Evolutionary conservation across 2,113 vertebrate genomes (phyloP).

Genomic region (Megaceryle torquata): DNA sequence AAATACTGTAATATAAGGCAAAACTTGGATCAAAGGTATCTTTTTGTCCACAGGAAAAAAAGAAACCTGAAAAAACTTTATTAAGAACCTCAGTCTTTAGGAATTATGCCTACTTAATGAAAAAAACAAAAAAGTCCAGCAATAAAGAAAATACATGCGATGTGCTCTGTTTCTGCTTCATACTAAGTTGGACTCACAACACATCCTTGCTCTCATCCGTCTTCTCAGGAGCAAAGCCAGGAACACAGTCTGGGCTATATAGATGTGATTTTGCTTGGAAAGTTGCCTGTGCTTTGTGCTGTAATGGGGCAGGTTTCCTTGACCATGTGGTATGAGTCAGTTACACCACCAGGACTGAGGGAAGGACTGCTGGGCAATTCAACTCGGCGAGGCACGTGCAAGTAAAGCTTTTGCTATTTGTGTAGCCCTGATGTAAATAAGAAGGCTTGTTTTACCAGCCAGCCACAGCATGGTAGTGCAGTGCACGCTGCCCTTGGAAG

Average conservation of each 20-base stretch:
- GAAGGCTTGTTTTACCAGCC: not conserved
- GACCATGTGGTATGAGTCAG: not conserved
- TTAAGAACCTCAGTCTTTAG: conserved; percentile 44
- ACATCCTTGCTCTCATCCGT: not conserved
- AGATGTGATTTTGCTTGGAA: not conserved
- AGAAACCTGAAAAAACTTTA: not conserved
- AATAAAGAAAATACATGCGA: conserved; percentile 70
- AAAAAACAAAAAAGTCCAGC: conserved; percentile 43
- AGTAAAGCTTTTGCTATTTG: not conserved
- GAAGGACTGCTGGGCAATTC: not conserved
- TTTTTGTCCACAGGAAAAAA: not conserved
- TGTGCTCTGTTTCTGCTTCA: not conserved
- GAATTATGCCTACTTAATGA: conserved; percentile 29
- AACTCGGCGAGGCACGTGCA: not conserved
- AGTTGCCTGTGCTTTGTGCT: not conserved
- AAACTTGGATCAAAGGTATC: conserved; percentile 40
- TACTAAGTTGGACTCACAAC: not conserved
- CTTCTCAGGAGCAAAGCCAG: not conserved
- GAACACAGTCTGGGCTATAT: not conserved
- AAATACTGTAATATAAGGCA: conserved; percentile 72
- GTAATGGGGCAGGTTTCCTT: not conserved
- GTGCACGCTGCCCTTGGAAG: accelerated
- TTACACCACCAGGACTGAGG: not conserved
- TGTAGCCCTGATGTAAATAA: not conserved
- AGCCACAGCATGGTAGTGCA: not conserved